Evolutionary conservation across 1,140 invertebrate genomes (phyloP).

Genomic region (Samia ricini): DNA sequence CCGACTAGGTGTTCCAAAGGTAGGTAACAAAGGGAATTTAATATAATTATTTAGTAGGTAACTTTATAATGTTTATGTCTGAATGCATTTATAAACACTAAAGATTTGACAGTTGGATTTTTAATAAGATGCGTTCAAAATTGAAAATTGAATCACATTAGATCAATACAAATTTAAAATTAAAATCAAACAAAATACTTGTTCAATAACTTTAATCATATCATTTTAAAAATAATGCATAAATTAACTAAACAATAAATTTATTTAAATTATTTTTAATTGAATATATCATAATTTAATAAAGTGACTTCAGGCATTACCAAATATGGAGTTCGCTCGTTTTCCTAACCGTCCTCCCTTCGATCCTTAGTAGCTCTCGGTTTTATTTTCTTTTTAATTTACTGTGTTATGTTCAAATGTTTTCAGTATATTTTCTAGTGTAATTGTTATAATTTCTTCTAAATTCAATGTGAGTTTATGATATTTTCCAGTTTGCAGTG

Average conservation of each 20-base stretch:
- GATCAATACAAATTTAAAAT: conserved; percentile 13
- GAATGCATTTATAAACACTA: not conserved
- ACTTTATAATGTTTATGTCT: conserved; percentile 9
- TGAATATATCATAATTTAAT: conserved; percentile 55
- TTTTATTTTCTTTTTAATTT: conserved; percentile 65
- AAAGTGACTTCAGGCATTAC: conserved; percentile 75
- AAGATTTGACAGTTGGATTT: not conserved
- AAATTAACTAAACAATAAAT: not conserved
- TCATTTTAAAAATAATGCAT: conserved; percentile 12
- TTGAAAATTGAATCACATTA: conserved; percentile 29
- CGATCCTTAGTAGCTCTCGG: conserved; percentile 72
- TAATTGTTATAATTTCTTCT: conserved; percentile 62
- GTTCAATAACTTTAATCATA: conserved; percentile 15
- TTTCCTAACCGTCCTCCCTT: conserved; percentile 77
- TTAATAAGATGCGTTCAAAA: conserved; percentile 42
- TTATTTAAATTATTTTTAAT: conserved; percentile 10
- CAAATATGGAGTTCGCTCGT: conserved; percentile 79
- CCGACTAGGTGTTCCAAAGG: conserved; percentile 23
- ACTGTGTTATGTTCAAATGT: conserved; percentile 70
- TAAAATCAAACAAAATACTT: conserved; percentile 19
- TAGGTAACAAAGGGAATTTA: no score
- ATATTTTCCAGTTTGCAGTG: conserved; percentile 47
- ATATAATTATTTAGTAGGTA: no score
- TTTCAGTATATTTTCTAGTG: conserved; percentile 66
- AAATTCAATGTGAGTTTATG: conserved; percentile 66